Evolutionary conservation across 2,797 vertebrate species (phyloP).

Genomic region (Melopsittacus undulatus): DNA sequence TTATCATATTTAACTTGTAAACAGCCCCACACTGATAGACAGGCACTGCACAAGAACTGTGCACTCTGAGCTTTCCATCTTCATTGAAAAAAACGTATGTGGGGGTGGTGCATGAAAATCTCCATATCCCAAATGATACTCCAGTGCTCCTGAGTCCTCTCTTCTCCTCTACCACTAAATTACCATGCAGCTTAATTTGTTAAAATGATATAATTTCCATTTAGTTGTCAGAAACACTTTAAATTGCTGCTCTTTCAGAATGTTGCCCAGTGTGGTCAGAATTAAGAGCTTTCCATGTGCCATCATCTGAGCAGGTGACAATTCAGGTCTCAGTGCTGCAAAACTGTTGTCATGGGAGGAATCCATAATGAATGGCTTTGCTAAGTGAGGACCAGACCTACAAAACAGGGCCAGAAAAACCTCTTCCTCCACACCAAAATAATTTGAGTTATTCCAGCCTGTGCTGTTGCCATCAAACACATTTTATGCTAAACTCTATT

Average conservation of each 20-base stretch:
- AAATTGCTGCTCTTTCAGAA: neutral
- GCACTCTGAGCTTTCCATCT: neutral
- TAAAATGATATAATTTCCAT: neutral
- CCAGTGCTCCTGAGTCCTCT: neutral
- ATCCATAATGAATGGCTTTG: neutral
- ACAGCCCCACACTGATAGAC: neutral
- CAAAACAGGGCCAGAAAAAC: neutral
- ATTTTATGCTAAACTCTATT: neutral
- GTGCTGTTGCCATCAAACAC: neutral
- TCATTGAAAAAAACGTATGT: neutral
- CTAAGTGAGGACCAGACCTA: neutral
- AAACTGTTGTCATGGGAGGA: neutral
- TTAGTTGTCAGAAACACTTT: neutral
- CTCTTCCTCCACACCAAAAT: neutral
- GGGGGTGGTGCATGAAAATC: neutral
- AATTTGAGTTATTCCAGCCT: neutral
- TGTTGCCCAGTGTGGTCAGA: neutral
- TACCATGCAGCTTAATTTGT: neutral
- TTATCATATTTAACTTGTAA: neutral
- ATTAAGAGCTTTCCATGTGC: neutral
- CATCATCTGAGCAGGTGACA: neutral
- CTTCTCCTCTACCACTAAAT: neutral
- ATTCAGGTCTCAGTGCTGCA: neutral
- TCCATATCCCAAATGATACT: neutral
- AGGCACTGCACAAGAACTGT: rapidly evolving